Evolutionary conservation across 2,888 invertebrate species (phyloP), one percentile per base, ranked within the genome.

Genomic region (Orthosia gothica): DNA sequence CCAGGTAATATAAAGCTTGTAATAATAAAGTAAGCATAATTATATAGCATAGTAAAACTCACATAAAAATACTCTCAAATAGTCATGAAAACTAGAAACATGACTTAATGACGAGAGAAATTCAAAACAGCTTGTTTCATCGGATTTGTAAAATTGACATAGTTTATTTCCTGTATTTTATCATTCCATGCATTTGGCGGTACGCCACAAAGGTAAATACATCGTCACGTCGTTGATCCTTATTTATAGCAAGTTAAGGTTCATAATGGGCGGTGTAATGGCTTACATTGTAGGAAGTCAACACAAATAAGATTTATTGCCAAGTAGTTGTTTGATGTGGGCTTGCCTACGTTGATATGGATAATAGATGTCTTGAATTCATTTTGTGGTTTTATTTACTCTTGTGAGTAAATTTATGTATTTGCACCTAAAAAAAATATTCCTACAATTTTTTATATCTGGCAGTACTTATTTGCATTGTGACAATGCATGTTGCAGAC

Each of bases 111-210:
- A 18, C 12, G 55, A 73, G 65, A 76, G 63, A 73, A 65, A 64
- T 64, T 16, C 13, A 62, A 58, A 61, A 52, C 73, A 61, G 61
- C 71, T 62, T 69, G 32, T 79, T 77, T 78, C 73, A 74, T 55
- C 80, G 73, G 73, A 87, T 87, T 84, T 87, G 84, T 82, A 71
- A 68, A 82, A 66, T 83, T 78, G 78, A 67, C 72, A 70, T 74
- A 69, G 76, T 81, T 74, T 76, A 77, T 84, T 81, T 84, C 75
- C 70, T 71, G 63, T 72, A 78, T 80, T 81, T 77, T 70, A 81
- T 87, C 81, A 84, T 77, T 72, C 40, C 16, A n/a, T 71, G 73
- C 63, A 72, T 66, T 87, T 86, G 87, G 87, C 86, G 50, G 13
- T 5, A 2, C 40, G 82, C 87, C 87, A 87, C 76, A 16, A 20